phyloP scores from a whole-genome alignment of 2,888 invertebrate species.

The Magallana nippona region DNA sequence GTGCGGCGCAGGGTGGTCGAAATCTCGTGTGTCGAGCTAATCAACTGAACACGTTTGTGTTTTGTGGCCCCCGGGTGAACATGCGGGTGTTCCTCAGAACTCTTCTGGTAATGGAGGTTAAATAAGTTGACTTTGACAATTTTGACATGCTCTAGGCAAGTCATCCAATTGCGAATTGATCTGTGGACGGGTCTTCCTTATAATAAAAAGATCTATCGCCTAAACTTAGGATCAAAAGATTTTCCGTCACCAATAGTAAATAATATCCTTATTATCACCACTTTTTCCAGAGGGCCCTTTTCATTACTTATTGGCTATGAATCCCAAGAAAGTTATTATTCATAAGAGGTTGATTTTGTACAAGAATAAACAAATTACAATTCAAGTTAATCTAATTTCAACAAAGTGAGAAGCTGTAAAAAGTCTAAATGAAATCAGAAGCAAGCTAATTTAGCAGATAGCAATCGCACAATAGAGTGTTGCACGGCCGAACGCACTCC shows the following conservation, averaged over 20 bases:
- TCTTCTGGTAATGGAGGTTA: slow-evolving; percentile 26
- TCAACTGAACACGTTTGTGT: not conserved
- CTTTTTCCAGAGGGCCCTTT: too few species aligned
- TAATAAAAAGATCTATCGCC: not conserved
- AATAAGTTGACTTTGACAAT: slow-evolving; percentile 22
- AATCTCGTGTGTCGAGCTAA: not conserved
- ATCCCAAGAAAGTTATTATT: too few species aligned
- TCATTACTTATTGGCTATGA: too few species aligned
- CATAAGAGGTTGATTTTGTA: too few species aligned
- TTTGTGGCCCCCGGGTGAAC: not conserved
- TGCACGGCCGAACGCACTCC: not conserved
- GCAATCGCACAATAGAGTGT: not conserved
- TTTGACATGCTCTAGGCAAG: not conserved
- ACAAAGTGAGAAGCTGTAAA: not conserved
- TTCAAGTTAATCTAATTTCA: not conserved
- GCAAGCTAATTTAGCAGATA: slow-evolving; percentile 4
- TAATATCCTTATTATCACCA: not conserved
- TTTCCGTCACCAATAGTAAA: not conserved
- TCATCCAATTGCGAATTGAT: not conserved
- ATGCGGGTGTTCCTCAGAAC: slow-evolving; percentile 31
- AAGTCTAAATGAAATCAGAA: not conserved
- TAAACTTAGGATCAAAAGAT: not conserved
- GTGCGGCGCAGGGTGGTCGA: slow-evolving; percentile 7
- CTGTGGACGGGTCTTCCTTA: not conserved
- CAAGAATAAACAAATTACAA: too few species aligned